phyloP scores from a whole-genome alignment of 2,797 vertebrate genomes.

The Platyrinchus mystaceus region DNA sequence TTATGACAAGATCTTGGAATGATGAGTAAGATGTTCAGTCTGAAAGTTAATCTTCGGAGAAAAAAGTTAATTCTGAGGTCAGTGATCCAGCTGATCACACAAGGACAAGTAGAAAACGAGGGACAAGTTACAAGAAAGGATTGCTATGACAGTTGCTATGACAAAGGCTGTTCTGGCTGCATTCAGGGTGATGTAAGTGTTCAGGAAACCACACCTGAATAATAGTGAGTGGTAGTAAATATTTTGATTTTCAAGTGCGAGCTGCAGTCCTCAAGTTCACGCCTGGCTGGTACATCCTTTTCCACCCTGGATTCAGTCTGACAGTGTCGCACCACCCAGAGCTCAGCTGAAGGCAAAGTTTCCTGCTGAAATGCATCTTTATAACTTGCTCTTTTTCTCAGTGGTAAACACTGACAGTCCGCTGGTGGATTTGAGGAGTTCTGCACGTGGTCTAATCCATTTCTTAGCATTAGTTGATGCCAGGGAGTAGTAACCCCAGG shows the following conservation, averaged over 20 bases:
- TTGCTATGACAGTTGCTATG: too few relatives aligned
- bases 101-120: background rate
- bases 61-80: background rate
- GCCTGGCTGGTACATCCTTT: background rate
- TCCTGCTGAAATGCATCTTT: background rate
- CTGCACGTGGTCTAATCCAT: fast-evolving
- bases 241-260: background rate
- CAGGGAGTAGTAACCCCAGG: background rate
- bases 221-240: background rate
- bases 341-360: background rate
- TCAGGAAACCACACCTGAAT: background rate
- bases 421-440: background rate
- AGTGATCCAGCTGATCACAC: background rate
- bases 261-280: background rate
- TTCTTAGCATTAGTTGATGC: background rate
- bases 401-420: background rate
- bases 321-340: background rate
- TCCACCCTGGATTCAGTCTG: background rate
- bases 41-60: background rate
- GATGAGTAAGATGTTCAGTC: background rate
- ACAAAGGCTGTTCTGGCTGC: too few relatives aligned
- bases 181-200: background rate
- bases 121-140: fast-evolving
- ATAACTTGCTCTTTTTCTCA: background rate
- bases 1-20: background rate